Base-by-base conservation (phyloP, 2,888 invertebrate species). In the Podotricha telesiphe region DNA sequence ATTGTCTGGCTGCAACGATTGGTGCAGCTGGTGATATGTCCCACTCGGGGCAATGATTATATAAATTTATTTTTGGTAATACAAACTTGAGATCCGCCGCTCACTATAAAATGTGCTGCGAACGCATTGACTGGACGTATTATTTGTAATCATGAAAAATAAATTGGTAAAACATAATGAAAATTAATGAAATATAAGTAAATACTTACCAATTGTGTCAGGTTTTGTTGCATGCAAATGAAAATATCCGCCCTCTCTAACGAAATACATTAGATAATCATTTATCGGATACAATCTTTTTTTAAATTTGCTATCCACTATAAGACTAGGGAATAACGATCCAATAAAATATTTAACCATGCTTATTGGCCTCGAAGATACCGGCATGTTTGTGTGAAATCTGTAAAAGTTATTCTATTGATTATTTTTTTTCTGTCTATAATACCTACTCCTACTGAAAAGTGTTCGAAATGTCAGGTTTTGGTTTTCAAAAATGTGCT, bases 191-290 rank as follows among this genome's bases (percentile, higher is more conserved):
- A 11, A 19, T 11, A 40, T 40, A 34, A 19, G 48, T 10, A 10
- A 59, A 45, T 53, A 71, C 92, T 84, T 83, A 96, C 96, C 97
- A 66, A 96, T 87, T 1, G 97, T 97, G 79, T 97, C 97, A 4
- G 97, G 97, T 86, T 97, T 97, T 0, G 97, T 96, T 0, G 96
- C 94, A 85, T 97, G 97, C 42, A 97, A 78, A 82, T 97, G 97
- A 73, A 96, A 85, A 76, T 96, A 96, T 15, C 95, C 95, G 50
- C 83, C 82, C 84, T 95, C 95, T 75, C 86, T 82, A 8, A 93
- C 0, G 13, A 89, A 10, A 62, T 86, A 85, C 1, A 72, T 65
- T 0, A 89, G 63, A 2, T 77, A 71, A 0, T 83, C 79, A 2
- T 73, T 80, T n/a, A 95, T 65, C 0, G 95, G 95, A 76, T 94